Percentiles rank a stretch among this genome's conserved stretches.
These are phyloP conservation scores for Eulemur mongoz DNA, from an alignment of 2,797 vertebrate genomes.

Conservation along the genomic window DNA sequence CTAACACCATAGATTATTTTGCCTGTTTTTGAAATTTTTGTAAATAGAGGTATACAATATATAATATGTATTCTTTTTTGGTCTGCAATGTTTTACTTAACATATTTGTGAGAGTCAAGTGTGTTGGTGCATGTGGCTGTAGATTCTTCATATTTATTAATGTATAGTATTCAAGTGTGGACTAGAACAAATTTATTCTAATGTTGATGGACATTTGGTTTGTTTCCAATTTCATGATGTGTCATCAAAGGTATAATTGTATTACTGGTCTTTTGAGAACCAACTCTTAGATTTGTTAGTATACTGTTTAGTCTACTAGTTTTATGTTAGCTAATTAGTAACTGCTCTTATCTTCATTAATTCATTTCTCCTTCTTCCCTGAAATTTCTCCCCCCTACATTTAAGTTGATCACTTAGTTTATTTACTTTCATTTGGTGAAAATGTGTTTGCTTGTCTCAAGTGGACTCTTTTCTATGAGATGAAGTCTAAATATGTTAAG, in stretches of 20 bases:
- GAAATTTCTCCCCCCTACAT: neutral
- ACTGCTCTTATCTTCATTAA: neutral
- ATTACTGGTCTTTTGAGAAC: neutral
- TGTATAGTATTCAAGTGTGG: neutral
- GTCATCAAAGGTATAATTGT: neutral
- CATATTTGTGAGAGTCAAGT: neutral
- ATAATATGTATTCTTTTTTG: neutral
- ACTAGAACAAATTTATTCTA: neutral
- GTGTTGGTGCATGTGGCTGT: neutral
- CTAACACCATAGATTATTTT: neutral
- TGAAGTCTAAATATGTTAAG: neutral
- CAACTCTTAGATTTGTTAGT: neutral
- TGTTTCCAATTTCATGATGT: neutral
- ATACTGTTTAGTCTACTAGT: neutral
- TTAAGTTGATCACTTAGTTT: neutral
- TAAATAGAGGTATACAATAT: neutral
- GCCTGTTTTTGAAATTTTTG: neutral
- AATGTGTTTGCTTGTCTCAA: neutral
- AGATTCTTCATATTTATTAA: neutral
- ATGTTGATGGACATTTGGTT: neutral
- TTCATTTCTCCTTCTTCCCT: neutral
- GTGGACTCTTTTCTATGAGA: neutral
- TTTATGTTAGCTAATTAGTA: neutral
- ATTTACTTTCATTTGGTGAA: neutral
- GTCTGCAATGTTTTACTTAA: neutral